phyloP scores from a whole-genome alignment of 2,888 invertebrate species.

The Ischnura elegans region DNA sequence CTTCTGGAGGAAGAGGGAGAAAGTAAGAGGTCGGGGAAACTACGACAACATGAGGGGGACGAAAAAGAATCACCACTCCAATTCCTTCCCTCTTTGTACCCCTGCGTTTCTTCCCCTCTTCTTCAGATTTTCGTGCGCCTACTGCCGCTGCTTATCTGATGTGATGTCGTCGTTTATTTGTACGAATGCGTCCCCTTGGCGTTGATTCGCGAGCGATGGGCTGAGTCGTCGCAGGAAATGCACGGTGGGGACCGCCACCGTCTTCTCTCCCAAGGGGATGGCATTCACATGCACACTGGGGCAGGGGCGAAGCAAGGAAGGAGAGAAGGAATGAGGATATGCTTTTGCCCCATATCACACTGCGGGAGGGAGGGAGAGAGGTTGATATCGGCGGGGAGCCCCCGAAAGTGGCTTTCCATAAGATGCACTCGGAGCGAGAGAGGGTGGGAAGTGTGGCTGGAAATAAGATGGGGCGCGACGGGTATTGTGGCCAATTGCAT shows the following conservation, averaged over 20 bases:
- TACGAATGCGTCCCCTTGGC: neutral
- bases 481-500: neutral
- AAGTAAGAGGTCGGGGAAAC: neutral
- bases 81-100: neutral
- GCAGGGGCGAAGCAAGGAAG: too few relatives aligned
- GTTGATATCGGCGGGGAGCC: neutral
- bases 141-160: constrained; percentile 10
- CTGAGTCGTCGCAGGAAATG: neutral
- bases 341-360: too few relatives aligned
- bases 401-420: too few relatives aligned
- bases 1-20: too few relatives aligned
- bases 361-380: neutral
- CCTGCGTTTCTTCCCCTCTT: neutral
- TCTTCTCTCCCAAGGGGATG: neutral
- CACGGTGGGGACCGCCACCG: neutral
- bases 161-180: constrained; percentile 12
- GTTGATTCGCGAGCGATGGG: constrained; percentile 8
- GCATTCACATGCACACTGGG: too few relatives aligned
- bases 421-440: neutral
- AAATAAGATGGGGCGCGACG: neutral
- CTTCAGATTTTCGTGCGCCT: neutral
- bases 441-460: neutral
- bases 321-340: neutral
- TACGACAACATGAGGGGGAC: neutral
- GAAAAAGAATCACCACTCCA: neutral